phyloP scores from a whole-genome alignment of 2,888 invertebrate species.

The Tyria jacobaeae region DNA sequence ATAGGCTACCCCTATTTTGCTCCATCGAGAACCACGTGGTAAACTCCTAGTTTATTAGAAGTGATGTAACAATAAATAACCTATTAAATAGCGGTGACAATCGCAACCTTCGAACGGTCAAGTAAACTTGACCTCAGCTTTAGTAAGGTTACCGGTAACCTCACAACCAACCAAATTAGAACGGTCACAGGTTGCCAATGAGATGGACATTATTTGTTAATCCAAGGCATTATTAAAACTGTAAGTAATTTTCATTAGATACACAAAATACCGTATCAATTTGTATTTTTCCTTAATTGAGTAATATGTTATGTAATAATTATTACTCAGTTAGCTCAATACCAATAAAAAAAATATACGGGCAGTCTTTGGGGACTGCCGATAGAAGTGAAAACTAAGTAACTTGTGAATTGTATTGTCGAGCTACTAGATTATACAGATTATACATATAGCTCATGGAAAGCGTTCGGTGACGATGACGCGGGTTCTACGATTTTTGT shows the following conservation, averaged over 20 bases:
- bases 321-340: no score
- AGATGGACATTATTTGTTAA: conserved; percentile 37
- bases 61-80: conserved; percentile 17
- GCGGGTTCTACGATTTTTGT: no score
- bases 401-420: no score
- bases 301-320: no score
- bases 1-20: no score
- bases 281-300: neutral
- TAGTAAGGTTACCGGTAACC: conserved; percentile 44
- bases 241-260: neutral
- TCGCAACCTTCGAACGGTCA: conserved; percentile 60
- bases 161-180: conserved; percentile 40
- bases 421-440: no score
- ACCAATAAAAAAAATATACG: no score
- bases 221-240: conserved; percentile 28
- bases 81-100: conserved; percentile 59
- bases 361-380: no score
- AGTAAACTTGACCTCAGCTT: conserved; percentile 74
- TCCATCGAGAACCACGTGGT: no score
- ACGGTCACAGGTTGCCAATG: conserved; percentile 50
- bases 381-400: no score
- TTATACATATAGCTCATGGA: no score
- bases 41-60: neutral
- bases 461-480: no score
- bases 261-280: neutral